phyloP scores from a whole-genome alignment of 2,113 vertebrate species.

The Cynoglossus semilaevis region DNA sequence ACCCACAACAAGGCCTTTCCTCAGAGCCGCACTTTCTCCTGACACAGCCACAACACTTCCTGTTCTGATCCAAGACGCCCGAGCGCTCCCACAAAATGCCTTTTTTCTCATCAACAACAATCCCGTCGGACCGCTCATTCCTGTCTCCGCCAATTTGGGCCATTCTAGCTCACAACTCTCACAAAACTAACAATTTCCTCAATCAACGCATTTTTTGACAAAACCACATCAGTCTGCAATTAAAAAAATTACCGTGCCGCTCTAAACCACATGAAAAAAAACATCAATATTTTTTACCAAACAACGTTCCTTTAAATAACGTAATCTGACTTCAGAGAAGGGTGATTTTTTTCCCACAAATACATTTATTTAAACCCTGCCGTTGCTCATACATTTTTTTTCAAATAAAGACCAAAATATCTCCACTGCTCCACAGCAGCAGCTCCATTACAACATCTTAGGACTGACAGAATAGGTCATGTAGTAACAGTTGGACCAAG shows the following conservation, averaged over 20 bases:
- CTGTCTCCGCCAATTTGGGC: background rate
- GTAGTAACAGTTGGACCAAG: no score
- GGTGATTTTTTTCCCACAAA: background rate
- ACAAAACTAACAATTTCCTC: background rate
- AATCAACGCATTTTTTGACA: constrained; percentile 12
- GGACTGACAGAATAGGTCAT: no score
- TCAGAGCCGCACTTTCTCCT: constrained; percentile 37
- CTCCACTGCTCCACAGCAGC: no score
- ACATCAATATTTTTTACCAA: no score
- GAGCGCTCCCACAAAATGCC: constrained; percentile 12
- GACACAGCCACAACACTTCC: constrained; percentile 40
- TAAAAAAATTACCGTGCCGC: background rate
- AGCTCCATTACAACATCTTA: no score
- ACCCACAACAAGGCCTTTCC: constrained; percentile 32
- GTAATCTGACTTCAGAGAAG: no score
- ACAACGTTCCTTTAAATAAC: no score
- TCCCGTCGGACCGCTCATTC: background rate
- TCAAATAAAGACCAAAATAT: no score
- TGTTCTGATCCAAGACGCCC: constrained; percentile 12
- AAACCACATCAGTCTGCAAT: background rate
- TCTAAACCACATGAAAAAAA: background rate
- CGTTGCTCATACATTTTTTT: no score
- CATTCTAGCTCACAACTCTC: background rate
- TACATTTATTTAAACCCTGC: no score
- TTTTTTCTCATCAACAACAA: constrained; percentile 9